A percentile compares a stretch with the other conserved stretches of the same genome.
Conservation (phyloP, 2,888 invertebrate genomes). For the Micoletzkya japonica region DNA sequence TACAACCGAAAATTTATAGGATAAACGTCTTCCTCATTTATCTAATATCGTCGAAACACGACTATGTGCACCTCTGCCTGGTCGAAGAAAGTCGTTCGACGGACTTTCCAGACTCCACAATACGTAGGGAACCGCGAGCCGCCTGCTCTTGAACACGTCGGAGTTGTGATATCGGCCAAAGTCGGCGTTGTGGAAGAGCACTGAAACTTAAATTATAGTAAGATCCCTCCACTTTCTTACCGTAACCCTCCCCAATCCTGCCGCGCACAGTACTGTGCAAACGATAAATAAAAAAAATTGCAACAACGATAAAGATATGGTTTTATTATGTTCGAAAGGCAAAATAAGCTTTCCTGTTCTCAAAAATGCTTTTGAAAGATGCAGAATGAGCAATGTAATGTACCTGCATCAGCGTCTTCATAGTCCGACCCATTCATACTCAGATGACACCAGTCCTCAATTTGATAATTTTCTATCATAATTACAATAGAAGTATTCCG, state of each 20-base stretch:
- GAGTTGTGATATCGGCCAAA: slow-evolving; percentile 28
- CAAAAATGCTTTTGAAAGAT: too few relatives aligned
- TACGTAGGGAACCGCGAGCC: slow-evolving; percentile 35
- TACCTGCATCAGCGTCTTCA: background rate
- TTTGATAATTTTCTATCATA: too few relatives aligned
- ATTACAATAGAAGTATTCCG: too few relatives aligned
- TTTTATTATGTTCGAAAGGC: too few relatives aligned
- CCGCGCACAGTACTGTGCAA: too few relatives aligned
- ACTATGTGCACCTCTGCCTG: slow-evolving; percentile 33
- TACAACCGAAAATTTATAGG: background rate
- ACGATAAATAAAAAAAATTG: background rate
- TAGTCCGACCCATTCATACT: background rate
- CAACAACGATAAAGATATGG: background rate
- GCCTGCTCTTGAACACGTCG: background rate
- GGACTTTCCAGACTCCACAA: slow-evolving; percentile 47
- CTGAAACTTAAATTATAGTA: slow-evolving; percentile 22
- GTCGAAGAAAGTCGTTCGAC: slow-evolving; percentile 38
- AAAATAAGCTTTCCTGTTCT: too few relatives aligned
- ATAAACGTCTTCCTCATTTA: background rate
- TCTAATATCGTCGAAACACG: background rate
- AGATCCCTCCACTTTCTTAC: background rate
- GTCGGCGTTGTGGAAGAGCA: slow-evolving; percentile 47
- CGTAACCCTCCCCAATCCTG: too few relatives aligned
- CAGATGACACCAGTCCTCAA: slow-evolving; percentile 16
- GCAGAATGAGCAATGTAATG: too few relatives aligned